Base-by-base conservation (phyloP, 1,140 invertebrate species). In the Drosophila pseudoobscura region DNA sequence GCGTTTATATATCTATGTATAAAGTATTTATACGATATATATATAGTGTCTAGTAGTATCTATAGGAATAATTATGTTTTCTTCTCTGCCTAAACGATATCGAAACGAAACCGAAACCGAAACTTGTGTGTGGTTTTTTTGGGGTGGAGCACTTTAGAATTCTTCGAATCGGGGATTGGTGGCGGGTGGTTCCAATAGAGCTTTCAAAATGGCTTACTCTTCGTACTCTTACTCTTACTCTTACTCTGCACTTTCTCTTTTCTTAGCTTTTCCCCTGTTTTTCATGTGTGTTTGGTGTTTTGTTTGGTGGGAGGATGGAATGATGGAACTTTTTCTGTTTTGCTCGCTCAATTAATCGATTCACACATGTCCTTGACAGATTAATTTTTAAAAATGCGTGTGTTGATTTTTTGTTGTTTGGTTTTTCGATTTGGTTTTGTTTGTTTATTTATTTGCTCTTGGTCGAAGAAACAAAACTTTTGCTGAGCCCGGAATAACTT, bases 341-440 rank as follows among this genome's bases (percentile, higher is more conserved):
- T 15, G 11, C 64, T 62, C 65, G 65, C 62, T 66, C 44, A 66
- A 66, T 66, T 66, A 54, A n/a, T 50, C 52, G 45, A 69, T 80
- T 63, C 35, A 57, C 44, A 68, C 78, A 82, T 82, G 58, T 82
- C 78, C 78, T 82, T 70, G 56, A 55, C 41, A 29, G 44, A 35
- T 59, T 58, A n/a, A 43, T 46, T 51, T 13, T 46, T 29, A 31
- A n/a, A 15, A n/a, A 15, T 43, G 6, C 11, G 20, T 17, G 17
- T 54, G 24, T 24, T 54, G 24, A 3, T 20, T 8, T 39, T 31
- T 54, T 39, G 43, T 49, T 11, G 17, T 47, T 74, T 26, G 5
- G 35, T 58, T 61, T 46, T 8, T 59, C 20, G 15, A n/a, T 31
- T 59, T 66, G 41, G 22, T 39, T 31, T 41, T 44, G 41, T 39